Percentiles rank a stretch among this genome's conserved stretches.
phyloP scores from a whole-genome alignment of 2,113 vertebrate species.

The Solea solea region DNA sequence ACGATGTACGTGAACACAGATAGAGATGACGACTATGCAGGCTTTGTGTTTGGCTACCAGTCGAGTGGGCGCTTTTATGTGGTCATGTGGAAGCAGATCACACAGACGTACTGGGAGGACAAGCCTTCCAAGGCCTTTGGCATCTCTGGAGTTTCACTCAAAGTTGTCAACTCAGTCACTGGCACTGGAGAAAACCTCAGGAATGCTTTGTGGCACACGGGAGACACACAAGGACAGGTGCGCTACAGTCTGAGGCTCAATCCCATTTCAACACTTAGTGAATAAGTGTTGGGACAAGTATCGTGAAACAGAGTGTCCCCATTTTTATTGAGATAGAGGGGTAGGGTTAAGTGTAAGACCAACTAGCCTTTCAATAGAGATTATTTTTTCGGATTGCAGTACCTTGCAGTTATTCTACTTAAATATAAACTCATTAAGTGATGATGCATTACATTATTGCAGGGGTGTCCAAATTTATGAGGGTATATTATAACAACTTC shows the following conservation, averaged over 20 bases:
- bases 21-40: slow-evolving; percentile 95
- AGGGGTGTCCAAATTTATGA: no score
- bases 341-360: no score
- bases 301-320: no score
- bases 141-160: slow-evolving; percentile 95
- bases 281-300: no score
- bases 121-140: slow-evolving; percentile 95
- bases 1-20: slow-evolving; percentile 98
- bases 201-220: slow-evolving; percentile 98
- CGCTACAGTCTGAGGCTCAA: slow-evolving; percentile 56
- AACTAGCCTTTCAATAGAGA: no score
- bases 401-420: no score
- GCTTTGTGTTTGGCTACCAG: slow-evolving; percentile 98
- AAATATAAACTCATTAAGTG: no score
- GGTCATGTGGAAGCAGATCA: slow-evolving; percentile 99
- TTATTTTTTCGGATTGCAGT: no score
- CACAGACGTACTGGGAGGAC: slow-evolving; percentile 98
- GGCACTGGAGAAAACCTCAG: slow-evolving; percentile 93
- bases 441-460: no score
- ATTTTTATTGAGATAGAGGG: no score
- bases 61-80: slow-evolving; percentile 97
- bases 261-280: no score
- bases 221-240: slow-evolving; percentile 95
- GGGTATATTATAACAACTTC: no score
- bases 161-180: slow-evolving; percentile 97